Evolutionary conservation across 2,888 invertebrate genomes (phyloP).

Genomic region (Drosophila anomelani): DNA sequence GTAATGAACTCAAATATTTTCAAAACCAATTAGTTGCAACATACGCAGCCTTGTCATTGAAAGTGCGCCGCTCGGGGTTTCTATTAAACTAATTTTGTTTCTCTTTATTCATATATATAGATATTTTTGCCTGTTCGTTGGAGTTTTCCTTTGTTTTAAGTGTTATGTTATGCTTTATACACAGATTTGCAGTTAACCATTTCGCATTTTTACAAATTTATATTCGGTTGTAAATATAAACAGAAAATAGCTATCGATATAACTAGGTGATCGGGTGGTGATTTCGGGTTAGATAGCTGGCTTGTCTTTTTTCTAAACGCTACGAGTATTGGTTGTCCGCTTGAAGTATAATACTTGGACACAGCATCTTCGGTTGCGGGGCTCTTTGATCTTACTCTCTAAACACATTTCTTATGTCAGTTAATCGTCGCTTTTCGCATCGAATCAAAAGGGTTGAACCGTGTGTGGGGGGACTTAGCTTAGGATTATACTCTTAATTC

Average conservation of each 20-base stretch:
- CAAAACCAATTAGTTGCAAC: conserved; percentile 63
- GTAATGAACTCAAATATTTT: conserved; percentile 64
- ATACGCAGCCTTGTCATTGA: conserved; percentile 35
- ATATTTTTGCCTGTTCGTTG: conserved; percentile 48
- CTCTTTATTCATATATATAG: conserved; percentile 58
- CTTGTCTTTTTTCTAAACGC: conserved; percentile 51
- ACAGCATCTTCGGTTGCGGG: conserved; percentile 37
- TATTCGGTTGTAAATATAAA: conserved; percentile 70
- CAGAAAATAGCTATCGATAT: conserved; percentile 56
- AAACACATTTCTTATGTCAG: conserved; percentile 44
- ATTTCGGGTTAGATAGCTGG: conserved; percentile 22
- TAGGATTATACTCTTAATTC: conserved; percentile 44
- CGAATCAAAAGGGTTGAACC: conserved; percentile 29
- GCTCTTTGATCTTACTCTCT: conserved; percentile 35
- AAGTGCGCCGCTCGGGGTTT: conserved; percentile 24
- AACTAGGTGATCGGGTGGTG: conserved; percentile 44
- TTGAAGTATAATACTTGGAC: conserved; percentile 66
- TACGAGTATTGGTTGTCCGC: conserved; percentile 69
- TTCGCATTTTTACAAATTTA: conserved; percentile 68
- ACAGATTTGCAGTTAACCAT: conserved; percentile 59
- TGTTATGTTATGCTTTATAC: conserved; percentile 53
- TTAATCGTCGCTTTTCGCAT: conserved; percentile 43
- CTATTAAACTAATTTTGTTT: conserved; percentile 70
- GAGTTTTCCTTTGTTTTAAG: conserved; percentile 16
- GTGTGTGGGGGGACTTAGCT: conserved; percentile 27